Evolutionary conservation across 2,797 vertebrate species (phyloP), one percentile per base, ranked within the genome.

Genomic region (Nannoperca australis): DNA sequence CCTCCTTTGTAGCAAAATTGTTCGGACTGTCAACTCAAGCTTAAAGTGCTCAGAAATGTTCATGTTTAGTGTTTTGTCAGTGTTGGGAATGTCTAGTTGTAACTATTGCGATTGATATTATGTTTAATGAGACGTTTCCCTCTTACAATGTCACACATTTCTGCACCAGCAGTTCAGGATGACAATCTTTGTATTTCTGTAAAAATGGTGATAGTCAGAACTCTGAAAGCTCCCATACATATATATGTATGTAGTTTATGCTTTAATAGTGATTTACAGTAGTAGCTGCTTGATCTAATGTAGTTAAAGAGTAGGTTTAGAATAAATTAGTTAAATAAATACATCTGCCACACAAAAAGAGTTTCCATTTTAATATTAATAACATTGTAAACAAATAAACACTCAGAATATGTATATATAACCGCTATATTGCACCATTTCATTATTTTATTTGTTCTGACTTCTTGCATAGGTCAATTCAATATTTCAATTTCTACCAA

Each of bases 401-500:
- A 86, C 51, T 65, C 34, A 36, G 18, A 75, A 49, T 56, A 45
- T 65, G 20, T 47, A 67, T 6, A 70, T n/a, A 27, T 70, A 1
- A 81, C 7, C 4, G 63, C 7, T 15, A 10, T 8, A 70, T 70
- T 78, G 40, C 7, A 82, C 59, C 7, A 1, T 27, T 44, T 76
- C 18, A 64, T 44, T 36, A 5, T 69, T 27, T 27, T 49, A 7
- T 53, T 69, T 67, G 20, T 67, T 81, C 61, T 71, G 20, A 24
- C 55, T 70, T 68, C 13, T 90, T 92, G 85, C 82, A 89, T 89
- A 92, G 78, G 14, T 83, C 24, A 56, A 62, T 71, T 77, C 9
- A 56, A 27, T 9, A 74, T 44, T 36, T 61, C 5, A 63, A 17
- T 70, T 74, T 81, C 54, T 75, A 71, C 27, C 34, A 73, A 85